A percentile compares a stretch with the other conserved stretches of the same genome.
These are phyloP conservation scores for Melozone crissalis DNA, from an alignment of 2,113 vertebrate genomes.

Conservation along the genomic window DNA sequence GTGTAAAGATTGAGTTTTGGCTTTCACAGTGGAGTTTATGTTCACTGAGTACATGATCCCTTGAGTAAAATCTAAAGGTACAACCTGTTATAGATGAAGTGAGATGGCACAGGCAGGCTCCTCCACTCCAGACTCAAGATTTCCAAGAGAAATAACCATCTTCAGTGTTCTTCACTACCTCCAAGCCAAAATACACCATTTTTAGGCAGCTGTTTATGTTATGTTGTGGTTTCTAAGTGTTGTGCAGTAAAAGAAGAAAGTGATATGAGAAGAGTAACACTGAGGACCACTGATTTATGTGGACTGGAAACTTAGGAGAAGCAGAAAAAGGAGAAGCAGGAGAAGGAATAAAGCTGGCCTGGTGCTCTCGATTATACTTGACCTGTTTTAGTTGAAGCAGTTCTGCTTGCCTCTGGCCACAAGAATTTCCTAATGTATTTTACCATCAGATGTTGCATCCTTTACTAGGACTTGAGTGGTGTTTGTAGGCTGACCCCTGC, in stretches of 20 bases:
- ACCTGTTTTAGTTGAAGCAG: not conserved
- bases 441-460: not conserved
- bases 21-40: not conserved
- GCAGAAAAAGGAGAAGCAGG: not conserved
- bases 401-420: constrained; percentile 13
- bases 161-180: not conserved
- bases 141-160: not conserved
- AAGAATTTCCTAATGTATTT: not conserved
- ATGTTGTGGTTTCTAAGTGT: not conserved
- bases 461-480: not conserved
- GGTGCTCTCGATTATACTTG: not conserved
- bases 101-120: not conserved
- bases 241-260: not conserved
- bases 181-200: not conserved
- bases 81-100: not conserved
- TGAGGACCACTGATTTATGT: not conserved
- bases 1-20: not conserved
- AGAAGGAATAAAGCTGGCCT: not conserved
- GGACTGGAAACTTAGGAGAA: not conserved
- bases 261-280: not conserved
- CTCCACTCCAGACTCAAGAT: not conserved
- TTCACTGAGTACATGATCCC: not conserved
- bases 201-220: not conserved
- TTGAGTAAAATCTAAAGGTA: not conserved
- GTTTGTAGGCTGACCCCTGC: not conserved